Percentiles rank a stretch among this genome's conserved stretches.
Conservation (phyloP, 2,113 vertebrate genomes). For the Nycticebus coucang region DNA sequence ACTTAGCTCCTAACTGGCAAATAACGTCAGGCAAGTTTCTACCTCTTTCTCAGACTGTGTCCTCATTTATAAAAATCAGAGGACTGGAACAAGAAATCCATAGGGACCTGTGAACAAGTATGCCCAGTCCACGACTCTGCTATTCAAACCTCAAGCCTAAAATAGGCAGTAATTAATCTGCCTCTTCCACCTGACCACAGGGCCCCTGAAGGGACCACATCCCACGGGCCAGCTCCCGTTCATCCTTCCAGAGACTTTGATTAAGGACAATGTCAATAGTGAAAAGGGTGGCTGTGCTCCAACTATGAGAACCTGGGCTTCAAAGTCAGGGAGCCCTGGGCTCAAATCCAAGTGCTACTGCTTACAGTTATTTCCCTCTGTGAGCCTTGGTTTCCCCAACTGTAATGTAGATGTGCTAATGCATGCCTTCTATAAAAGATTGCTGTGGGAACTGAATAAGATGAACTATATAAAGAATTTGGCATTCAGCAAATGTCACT, state of each 20-base stretch:
- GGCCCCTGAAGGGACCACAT: background rate
- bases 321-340: background rate
- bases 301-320: background rate
- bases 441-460: conserved; percentile 64
- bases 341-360: background rate
- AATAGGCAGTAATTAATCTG: background rate
- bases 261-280: background rate
- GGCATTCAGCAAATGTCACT: conserved; percentile 61
- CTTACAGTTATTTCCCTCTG: background rate
- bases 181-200: background rate
- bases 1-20: background rate
- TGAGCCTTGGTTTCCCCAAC: background rate
- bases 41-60: background rate
- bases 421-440: background rate
- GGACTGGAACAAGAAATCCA: background rate
- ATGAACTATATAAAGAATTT: conserved; percentile 59
- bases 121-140: background rate
- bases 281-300: background rate
- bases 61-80: background rate
- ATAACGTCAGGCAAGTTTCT: background rate
- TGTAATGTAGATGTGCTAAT: background rate
- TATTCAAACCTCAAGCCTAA: background rate
- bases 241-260: background rate
- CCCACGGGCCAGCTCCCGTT: background rate
- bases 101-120: background rate